These are phyloP conservation scores for Drosophila ficusphila DNA, from an alignment of 1,140 invertebrate species.

Conservation along the genomic window DNA sequence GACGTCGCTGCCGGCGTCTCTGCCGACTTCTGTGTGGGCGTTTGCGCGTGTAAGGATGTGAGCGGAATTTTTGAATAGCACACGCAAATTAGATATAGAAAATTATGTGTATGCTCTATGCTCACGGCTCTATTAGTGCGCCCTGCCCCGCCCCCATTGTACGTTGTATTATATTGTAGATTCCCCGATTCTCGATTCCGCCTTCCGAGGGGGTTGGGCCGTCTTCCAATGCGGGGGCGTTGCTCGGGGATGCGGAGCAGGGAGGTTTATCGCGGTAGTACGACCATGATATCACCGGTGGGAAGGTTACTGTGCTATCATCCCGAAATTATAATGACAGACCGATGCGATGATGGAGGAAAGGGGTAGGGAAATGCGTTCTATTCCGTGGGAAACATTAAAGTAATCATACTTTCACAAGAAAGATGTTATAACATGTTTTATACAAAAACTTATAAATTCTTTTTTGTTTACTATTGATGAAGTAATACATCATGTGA, in stretches of 20 bases:
- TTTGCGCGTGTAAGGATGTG: conserved; percentile 79
- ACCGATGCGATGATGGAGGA: not conserved
- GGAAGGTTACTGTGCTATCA: conserved; percentile 42
- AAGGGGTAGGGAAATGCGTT: not conserved
- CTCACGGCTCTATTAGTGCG: conserved; percentile 65
- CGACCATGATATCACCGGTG: not conserved
- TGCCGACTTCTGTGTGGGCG: conserved; percentile 56
- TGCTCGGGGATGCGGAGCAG: not conserved
- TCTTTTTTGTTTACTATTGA: too few relatives aligned
- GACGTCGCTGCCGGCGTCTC: not conserved
- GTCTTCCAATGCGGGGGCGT: conserved; percentile 22
- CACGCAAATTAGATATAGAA: conserved; percentile 76
- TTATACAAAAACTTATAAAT: too few relatives aligned
- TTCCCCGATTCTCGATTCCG: not conserved
- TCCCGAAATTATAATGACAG: conserved; percentile 21
- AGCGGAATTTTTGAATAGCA: conserved; percentile 75
- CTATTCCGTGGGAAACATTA: not conserved
- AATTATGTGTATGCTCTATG: conserved; percentile 56
- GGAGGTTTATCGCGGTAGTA: not conserved
- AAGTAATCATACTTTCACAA: too few relatives aligned
- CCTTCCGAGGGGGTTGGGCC: conserved; percentile 2
- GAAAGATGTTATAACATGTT: too few relatives aligned
- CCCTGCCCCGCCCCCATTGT: conserved; percentile 35
- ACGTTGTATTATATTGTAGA: not conserved
- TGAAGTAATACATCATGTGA: not conserved